Conservation (phyloP, 2,888 invertebrate species). For the Agrochola lota region DNA sequence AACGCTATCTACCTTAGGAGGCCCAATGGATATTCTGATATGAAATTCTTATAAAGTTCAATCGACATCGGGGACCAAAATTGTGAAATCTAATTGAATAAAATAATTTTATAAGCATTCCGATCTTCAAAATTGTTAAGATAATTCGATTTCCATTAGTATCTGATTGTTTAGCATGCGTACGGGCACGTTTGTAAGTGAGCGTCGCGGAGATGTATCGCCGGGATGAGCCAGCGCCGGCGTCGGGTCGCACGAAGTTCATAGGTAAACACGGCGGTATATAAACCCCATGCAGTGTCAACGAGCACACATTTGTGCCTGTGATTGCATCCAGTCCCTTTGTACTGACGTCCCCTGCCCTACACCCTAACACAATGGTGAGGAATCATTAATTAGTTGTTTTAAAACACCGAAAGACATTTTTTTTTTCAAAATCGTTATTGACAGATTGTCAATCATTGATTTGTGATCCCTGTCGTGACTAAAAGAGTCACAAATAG, state of each 20-base stretch:
- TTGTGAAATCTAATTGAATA: conserved; percentile 68
- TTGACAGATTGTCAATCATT: neutral
- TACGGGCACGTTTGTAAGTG: conserved; percentile 65
- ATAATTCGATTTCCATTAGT: conserved; percentile 73
- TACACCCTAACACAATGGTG: conserved; percentile 74
- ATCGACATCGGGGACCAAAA: conserved; percentile 29
- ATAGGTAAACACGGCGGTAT: conserved; percentile 88
- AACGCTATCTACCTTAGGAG: conserved; percentile 1
- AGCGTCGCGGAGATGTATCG: conserved; percentile 74
- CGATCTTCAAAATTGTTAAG: conserved; percentile 65
- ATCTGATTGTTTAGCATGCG: conserved; percentile 68
- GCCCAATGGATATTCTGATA: conserved; percentile 32
- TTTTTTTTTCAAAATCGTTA: neutral
- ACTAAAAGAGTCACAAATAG: neutral
- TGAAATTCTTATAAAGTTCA: conserved; percentile 61
- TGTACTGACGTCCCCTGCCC: conserved; percentile 64
- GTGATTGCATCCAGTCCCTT: conserved; percentile 82
- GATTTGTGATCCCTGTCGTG: neutral
- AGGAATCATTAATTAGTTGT: conserved; percentile 60
- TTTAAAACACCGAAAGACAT: neutral
- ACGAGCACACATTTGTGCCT: conserved; percentile 83
- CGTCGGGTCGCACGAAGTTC: conserved; percentile 87
- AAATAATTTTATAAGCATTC: conserved; percentile 69
- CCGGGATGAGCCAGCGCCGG: conserved; percentile 78
- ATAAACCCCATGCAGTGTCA: conserved; percentile 88